Percentiles rank a stretch among this genome's conserved stretches.
phyloP scores from a whole-genome alignment of 92 coral and sea anemone genomes.

The Epizoanthus ramosus region DNA sequence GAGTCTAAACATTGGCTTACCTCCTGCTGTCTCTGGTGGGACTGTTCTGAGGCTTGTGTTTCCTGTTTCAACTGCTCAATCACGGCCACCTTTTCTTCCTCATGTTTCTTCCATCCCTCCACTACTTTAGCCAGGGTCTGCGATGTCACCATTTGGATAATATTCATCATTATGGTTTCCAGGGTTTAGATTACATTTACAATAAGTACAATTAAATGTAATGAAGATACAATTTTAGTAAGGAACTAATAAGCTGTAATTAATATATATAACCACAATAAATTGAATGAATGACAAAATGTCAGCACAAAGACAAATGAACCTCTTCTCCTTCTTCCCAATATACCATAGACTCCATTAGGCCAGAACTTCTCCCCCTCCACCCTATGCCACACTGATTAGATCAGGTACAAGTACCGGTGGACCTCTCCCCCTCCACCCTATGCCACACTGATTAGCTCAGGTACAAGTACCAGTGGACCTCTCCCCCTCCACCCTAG shows the following conservation, averaged over 20 bases:
- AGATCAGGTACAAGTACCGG: too few species aligned
- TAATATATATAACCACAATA: too few species aligned
- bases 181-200: not conserved
- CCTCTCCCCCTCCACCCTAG: too few species aligned
- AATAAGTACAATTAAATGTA: not conserved
- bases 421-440: too few species aligned
- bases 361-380: too few species aligned
- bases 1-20: slow-evolving; percentile 26
- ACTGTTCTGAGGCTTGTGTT: slow-evolving; percentile 78
- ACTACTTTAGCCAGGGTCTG: slow-evolving; percentile 99
- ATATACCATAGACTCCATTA: too few species aligned
- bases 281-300: not conserved
- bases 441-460: too few species aligned
- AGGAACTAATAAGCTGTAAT: not conserved
- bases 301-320: not conserved
- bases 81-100: slow-evolving; percentile 80
- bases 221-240: not conserved
- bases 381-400: too few species aligned
- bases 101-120: slow-evolving; percentile 99
- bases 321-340: too few species aligned
- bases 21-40: slow-evolving; percentile 94
- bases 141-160: not conserved
- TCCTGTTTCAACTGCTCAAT: slow-evolving; percentile 82
- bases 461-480: too few species aligned
- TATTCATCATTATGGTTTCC: too few species aligned